These are phyloP conservation scores for Acridotheres tristis DNA, from an alignment of 2,797 vertebrate genomes.

Conservation along the genomic window DNA sequence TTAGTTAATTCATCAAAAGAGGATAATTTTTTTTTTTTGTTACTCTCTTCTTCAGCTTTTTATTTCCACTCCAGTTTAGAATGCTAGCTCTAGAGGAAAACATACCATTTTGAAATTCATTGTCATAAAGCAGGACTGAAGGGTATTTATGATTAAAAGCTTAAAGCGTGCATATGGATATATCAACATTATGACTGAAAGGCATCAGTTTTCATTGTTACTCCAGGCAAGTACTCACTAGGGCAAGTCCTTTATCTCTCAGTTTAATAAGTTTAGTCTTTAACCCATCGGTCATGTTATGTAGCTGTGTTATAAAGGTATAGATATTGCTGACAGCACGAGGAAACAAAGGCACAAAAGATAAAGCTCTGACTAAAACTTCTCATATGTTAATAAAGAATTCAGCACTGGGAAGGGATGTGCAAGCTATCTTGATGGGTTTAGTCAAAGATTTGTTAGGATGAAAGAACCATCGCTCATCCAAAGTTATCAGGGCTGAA, in stretches of 20 bases:
- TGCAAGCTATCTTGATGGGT: background rate
- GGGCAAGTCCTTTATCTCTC: background rate
- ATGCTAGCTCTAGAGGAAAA: background rate
- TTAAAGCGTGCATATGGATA: background rate
- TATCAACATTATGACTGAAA: background rate
- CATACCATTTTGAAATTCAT: background rate
- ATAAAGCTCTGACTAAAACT: background rate
- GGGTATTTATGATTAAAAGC: constrained; percentile 29
- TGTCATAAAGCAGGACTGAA: background rate
- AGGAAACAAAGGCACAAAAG: background rate
- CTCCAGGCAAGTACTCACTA: background rate
- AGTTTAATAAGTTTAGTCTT: constrained; percentile 40
- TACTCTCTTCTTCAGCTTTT: background rate
- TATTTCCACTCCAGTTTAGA: background rate
- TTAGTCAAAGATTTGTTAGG: background rate
- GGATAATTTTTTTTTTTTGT: background rate
- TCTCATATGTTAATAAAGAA: background rate
- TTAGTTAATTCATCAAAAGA: constrained; percentile 11
- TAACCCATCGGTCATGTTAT: background rate
- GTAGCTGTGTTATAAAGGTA: background rate
- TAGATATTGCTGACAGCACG: background rate
- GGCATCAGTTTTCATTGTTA: background rate
- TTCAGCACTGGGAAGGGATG: background rate
- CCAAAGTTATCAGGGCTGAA: background rate
- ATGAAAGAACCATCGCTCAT: background rate